Evolutionary conservation across 2,113 vertebrate genomes (phyloP).

Genomic region (Pelusios castaneus): DNA sequence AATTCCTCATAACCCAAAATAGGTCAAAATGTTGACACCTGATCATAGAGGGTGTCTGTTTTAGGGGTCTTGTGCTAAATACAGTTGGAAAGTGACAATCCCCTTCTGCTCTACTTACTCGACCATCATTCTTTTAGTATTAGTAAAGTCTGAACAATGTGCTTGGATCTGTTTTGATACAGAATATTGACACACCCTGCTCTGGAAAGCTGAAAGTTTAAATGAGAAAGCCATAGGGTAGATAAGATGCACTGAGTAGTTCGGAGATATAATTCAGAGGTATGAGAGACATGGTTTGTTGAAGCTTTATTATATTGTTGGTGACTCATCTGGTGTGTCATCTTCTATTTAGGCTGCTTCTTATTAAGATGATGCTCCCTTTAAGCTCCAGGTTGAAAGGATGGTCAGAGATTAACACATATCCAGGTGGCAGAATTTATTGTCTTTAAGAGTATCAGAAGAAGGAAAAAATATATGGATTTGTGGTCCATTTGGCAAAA

Average conservation of each 20-base stretch:
- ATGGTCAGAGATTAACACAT: neutral
- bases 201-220: neutral
- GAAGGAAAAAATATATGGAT: neutral
- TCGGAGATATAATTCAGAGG: slow-evolving; percentile 12
- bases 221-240: neutral
- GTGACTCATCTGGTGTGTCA: neutral
- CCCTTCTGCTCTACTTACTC: neutral
- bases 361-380: slow-evolving; percentile 1
- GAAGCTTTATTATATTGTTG: neutral
- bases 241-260: rapidly evolving
- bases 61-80: neutral
- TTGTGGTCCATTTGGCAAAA: neutral
- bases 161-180: neutral
- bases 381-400: neutral
- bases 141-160: neutral
- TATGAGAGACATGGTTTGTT: neutral
- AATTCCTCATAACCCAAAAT: neutral
- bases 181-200: neutral
- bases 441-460: neutral
- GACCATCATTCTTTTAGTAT: neutral
- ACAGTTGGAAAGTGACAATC: neutral
- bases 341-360: neutral
- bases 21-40: neutral
- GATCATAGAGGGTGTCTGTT: neutral
- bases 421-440: neutral